Base-by-base conservation (phyloP, 2,113 vertebrate genomes). In the Anser brachyrhynchus region DNA sequence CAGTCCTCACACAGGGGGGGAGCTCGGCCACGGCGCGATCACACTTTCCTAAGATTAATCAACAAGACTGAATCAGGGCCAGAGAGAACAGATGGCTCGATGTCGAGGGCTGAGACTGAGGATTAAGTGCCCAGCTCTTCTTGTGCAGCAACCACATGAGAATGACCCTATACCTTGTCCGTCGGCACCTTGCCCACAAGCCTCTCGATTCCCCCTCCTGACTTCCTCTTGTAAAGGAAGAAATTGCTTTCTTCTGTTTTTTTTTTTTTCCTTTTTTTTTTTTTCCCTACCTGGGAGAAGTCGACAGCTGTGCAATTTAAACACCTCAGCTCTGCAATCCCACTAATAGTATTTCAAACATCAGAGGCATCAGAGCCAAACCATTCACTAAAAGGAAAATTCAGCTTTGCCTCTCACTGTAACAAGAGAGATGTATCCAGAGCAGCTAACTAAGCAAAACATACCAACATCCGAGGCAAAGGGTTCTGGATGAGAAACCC, bases 361-460 rank as follows among this genome's bases (percentile, higher is more conserved):
- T 13, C 66, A 76, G 25, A 21, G 35, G 76, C 67, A 10, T 46
- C 37, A 6, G 51, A 92, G 74, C 71, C 80, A 96, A 94, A 91
- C 13, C 46, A 74, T 23, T 52, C 18, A 49, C 51, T 90, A 55
- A 39, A 61, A 57, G 54, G 74, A 89, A 96, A 95, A 92, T 37
- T 20, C 29, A 43, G 0, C n/a, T 33, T 73, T 85, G 93, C 69
- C 54, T 37, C 59, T 25, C 0, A 0, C 23, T 87, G n/a, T 52
- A 75, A 65, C 15, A 81, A 26, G 23, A 73, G 4, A 74, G 51
- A 37, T 79, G 73, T 49, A 55, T 80, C 41, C 49, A 84, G 77
- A 85, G 35, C 74, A 88, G 64, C 29, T 57, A 81, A 44, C 52
- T 54, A 67, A 85, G 84, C 11, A 90, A 94, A 90, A 17, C 43